A percentile compares a stretch with the other conserved stretches of the same genome.
Conservation (phyloP, 2,113 vertebrate species). For the Lampris incognitus region DNA sequence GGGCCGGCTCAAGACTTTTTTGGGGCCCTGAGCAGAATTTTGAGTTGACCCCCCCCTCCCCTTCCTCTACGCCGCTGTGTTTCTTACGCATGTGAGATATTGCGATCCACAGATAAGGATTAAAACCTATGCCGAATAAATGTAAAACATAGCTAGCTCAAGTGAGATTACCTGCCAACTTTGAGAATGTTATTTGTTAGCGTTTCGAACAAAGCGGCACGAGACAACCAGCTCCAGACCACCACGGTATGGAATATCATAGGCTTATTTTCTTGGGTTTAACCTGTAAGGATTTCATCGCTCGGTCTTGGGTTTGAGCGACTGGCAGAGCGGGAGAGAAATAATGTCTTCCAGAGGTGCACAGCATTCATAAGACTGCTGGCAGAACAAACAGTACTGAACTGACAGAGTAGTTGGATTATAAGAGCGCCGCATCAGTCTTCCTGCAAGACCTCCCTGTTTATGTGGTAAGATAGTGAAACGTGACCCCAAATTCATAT, state of each 20-base stretch:
- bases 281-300: slow-evolving; percentile 6
- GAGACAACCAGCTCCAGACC: slow-evolving; percentile 17
- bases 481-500: slow-evolving; percentile 6
- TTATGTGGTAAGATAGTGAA: not conserved
- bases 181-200: not conserved
- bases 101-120: not conserved
- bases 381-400: slow-evolving; percentile 17
- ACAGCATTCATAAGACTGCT: slow-evolving; percentile 18
- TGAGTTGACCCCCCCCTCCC: too few relatives aligned
- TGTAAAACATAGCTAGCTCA: not conserved
- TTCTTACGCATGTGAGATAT: not conserved
- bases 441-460: not conserved
- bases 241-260: slow-evolving; percentile 9
- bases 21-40: too few relatives aligned
- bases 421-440: slow-evolving; percentile 22
- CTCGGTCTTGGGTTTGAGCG: slow-evolving; percentile 29
- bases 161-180: slow-evolving; percentile 26
- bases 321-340: slow-evolving; percentile 10
- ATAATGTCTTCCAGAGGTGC: slow-evolving; percentile 22
- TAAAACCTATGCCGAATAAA: not conserved
- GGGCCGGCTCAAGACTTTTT: too few relatives aligned
- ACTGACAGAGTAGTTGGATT: slow-evolving; percentile 37
- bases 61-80: too few relatives aligned
- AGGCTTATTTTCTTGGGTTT: slow-evolving; percentile 10
- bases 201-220: not conserved